phyloP scores from a whole-genome alignment of 2,797 vertebrate species.

The Otolemur crassicaudatus region DNA sequence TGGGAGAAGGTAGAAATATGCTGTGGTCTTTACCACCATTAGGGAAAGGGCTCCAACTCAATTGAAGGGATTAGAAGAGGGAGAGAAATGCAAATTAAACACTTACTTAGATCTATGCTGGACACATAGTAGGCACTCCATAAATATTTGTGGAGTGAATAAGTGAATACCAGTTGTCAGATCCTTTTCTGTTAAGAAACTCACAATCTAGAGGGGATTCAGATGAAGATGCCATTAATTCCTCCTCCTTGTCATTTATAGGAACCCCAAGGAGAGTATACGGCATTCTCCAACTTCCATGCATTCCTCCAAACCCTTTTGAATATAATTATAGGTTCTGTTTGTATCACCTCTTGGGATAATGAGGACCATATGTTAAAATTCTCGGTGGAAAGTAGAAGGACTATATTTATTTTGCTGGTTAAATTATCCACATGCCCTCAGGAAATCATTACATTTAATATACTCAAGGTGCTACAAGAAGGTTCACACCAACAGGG shows the following conservation, averaged over 20 bases:
- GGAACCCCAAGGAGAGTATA: not conserved
- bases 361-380: constrained; percentile 68
- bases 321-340: constrained; percentile 47
- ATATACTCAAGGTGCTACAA: constrained; percentile 41
- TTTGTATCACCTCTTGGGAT: constrained; percentile 64
- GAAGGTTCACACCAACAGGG: constrained; percentile 31
- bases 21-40: not conserved
- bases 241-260: not conserved
- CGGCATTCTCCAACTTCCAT: not conserved
- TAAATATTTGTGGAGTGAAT: not conserved
- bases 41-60: not conserved
- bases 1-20: not conserved
- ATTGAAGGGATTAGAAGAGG: not conserved
- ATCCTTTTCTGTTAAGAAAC: not conserved
- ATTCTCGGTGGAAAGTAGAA: constrained; percentile 63
- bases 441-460: constrained; percentile 59
- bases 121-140: not conserved
- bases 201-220: not conserved
- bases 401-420: constrained; percentile 64
- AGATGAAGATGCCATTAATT: not conserved
- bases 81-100: not conserved
- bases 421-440: constrained; percentile 61
- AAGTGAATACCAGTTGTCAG: not conserved
- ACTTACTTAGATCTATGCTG: not conserved
- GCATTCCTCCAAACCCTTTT: not conserved